These are phyloP conservation scores for Amphimedon queenslandica DNA, from an alignment of 37 sponge, comb jelly and placozoan species.

Conservation along the genomic window DNA sequence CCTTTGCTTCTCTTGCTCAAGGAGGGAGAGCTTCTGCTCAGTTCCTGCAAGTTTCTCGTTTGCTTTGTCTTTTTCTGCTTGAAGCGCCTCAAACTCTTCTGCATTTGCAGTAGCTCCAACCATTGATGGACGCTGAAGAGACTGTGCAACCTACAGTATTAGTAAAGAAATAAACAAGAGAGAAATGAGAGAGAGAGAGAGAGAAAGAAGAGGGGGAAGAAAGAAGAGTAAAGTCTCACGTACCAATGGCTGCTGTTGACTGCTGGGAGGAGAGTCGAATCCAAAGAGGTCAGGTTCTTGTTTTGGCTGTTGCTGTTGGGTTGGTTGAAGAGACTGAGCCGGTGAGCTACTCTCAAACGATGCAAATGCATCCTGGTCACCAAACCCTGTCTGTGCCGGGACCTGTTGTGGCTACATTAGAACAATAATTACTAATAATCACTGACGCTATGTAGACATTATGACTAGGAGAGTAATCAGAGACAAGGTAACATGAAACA, in stretches of 20 bases:
- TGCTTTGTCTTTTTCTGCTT: conserved; percentile 17
- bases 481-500: no score
- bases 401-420: no score
- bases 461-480: no score
- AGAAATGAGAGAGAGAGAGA: conserved; percentile 2
- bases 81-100: not conserved
- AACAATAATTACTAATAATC: no score
- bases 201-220: not conserved
- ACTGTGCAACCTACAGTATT: not conserved
- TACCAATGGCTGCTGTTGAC: not conserved
- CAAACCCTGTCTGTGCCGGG: no score
- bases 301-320: conserved; percentile 41
- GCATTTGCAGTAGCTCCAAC: not conserved
- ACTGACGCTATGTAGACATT: no score
- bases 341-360: no score
- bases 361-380: no score
- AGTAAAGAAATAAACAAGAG: not conserved
- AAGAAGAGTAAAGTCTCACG: not conserved
- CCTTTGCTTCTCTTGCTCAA: conserved; percentile 60
- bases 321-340: no score
- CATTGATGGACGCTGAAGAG: not conserved
- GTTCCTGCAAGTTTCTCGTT: conserved; percentile 27
- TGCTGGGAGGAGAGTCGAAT: conserved; percentile 4
- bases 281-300: conserved; percentile 10
- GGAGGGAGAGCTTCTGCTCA: conserved; percentile 58